A percentile compares a stretch with the other conserved stretches of the same genome.
Evolutionary conservation across 2,888 invertebrate species (phyloP).

Genomic region (Pardosa pseudoannulata): DNA sequence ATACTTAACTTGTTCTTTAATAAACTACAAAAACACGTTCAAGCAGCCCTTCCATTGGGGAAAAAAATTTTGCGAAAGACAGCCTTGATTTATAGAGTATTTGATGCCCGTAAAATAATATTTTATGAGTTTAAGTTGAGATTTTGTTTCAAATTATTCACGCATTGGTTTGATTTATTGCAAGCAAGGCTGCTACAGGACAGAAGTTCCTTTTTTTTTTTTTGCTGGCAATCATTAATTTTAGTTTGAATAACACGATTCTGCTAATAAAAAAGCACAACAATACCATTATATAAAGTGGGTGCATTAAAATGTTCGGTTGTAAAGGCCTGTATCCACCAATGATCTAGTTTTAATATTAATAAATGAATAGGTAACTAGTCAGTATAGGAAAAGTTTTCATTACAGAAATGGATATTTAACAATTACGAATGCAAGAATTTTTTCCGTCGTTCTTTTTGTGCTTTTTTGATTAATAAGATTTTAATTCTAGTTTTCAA

Average conservation of each 20-base stretch:
- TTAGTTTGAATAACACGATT: background rate
- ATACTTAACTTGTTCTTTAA: conserved; percentile 13
- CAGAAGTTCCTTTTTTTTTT: background rate
- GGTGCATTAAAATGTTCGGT: conserved; percentile 6
- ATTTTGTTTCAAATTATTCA: conserved; percentile 57
- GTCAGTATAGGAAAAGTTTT: background rate
- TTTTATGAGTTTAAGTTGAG: conserved; percentile 26
- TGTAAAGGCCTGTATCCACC: background rate
- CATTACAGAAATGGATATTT: background rate
- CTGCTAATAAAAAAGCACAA: background rate
- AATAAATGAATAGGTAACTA: conserved; percentile 7
- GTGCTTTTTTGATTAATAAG: too few relatives aligned
- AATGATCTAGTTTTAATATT: background rate
- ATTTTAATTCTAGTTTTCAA: too few relatives aligned
- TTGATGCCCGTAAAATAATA: conserved; percentile 36
- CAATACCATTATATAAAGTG: background rate
- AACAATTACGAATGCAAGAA: background rate
- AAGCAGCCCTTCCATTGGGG: background rate
- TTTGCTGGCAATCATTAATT: conserved; percentile 1
- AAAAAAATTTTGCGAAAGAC: background rate
- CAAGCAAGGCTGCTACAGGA: background rate
- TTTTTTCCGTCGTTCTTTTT: background rate
- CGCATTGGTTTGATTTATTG: conserved; percentile 59
- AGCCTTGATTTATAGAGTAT: conserved; percentile 18
- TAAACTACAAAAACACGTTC: conserved; percentile 1